Evolutionary conservation across 35 echinoderm and acorn worm species (phyloP), one percentile per base, ranked within the genome.

Genomic region (Diadema setosum): DNA sequence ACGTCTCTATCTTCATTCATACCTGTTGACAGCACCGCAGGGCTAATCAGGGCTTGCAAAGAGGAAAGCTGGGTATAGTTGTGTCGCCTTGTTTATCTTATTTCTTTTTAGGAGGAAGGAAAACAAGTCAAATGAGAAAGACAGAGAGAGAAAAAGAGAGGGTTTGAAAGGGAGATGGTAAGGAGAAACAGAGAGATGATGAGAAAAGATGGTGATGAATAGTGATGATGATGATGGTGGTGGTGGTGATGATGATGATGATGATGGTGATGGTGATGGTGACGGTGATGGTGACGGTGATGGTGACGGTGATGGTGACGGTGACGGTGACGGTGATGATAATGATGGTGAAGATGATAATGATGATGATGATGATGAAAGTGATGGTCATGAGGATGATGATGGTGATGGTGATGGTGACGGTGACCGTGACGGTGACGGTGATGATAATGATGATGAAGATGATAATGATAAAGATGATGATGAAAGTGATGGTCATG

Each of bases 201-300:
- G 30, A 14, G 31, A 21, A 31, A 3, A 18, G 18, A 67, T 26
- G 37, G 15, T 67, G 24, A 31, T 20, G 12, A 16, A 55, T 16
- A 55, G 49, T n/a, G 57, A 5, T 24, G 30, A 18, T 20, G 30
- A 60, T 60, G 27, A 67, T 3, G 63, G 37, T 55, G 49, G 21
- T 55, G 49, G 21, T 55, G 49, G 12, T 55, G 21, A 44, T 7
- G 23, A 58, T 17, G 60, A 84, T 46, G 84, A 78, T 12, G 65
- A 87, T 29, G 64, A 87, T 52, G 85, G 52, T 48, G 85, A 78
- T 5, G 64, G 56, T 0, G 40, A 46, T 78, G 85, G 76, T 14
- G 65, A 87, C n/a, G 64, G 49, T 9, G 40, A 80, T 46, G 85
- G 76, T 20, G 39, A n/a, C 8, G 81, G 57, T 21, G 81, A 7